These are phyloP conservation scores for Astropecten irregularis DNA, from an alignment of 53 echinoderm and acorn worm species.

Conservation along the genomic window DNA sequence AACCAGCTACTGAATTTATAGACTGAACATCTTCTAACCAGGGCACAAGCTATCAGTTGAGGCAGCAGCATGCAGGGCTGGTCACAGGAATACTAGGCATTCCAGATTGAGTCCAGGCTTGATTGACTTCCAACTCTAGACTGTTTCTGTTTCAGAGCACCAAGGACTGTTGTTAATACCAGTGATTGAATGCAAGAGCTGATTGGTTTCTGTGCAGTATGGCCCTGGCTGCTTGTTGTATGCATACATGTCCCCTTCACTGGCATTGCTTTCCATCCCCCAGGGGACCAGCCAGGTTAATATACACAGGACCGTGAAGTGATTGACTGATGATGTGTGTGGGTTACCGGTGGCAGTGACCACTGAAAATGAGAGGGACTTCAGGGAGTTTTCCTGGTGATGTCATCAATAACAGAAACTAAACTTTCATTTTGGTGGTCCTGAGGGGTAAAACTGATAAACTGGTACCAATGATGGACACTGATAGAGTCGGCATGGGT, in stretches of 20 bases:
- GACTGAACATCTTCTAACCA: too few species aligned
- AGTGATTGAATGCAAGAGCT: too few species aligned
- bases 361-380: not conserved
- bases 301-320: not conserved
- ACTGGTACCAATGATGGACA: not conserved
- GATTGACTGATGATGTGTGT: constrained; percentile 40
- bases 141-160: not conserved
- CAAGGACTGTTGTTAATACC: too few species aligned
- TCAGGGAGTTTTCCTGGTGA: not conserved
- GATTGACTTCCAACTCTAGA: not conserved
- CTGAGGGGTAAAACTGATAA: not conserved
- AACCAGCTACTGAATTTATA: too few species aligned
- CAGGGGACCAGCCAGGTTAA: not conserved
- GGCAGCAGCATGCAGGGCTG: too few species aligned
- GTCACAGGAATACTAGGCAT: not conserved
- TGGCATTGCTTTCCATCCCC: not conserved
- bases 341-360: constrained; percentile 4
- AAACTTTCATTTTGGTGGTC: not conserved
- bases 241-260: not conserved
- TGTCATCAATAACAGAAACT: not conserved
- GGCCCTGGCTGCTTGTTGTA: not conserved
- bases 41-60: too few species aligned
- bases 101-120: not conserved
- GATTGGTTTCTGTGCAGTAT: too few species aligned
- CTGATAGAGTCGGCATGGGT: too few species aligned